Conservation (phyloP, 2,797 vertebrate species). For the Apodemus agrarius region DNA sequence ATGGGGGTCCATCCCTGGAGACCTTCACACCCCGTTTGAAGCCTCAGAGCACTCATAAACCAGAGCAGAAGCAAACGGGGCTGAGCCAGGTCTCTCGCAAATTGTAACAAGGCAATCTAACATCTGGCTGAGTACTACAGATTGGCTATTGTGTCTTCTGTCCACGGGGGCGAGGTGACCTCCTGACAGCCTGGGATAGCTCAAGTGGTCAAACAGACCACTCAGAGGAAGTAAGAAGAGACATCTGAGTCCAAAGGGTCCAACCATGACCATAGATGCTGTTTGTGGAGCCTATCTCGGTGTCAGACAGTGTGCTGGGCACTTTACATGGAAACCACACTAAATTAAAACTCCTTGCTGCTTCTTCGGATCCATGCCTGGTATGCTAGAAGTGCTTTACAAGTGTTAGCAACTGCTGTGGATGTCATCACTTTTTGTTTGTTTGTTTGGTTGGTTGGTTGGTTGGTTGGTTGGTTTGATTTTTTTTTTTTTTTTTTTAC, state of each 20-base stretch:
- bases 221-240: background rate
- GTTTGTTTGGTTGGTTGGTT: background rate
- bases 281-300: background rate
- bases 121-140: background rate
- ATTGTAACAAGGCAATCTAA: background rate
- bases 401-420: background rate
- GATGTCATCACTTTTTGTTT: background rate
- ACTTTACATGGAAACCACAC: background rate
- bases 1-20: background rate
- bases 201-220: background rate
- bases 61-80: background rate
- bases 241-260: background rate
- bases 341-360: conserved; percentile 23
- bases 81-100: background rate
- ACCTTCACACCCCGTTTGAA: background rate
- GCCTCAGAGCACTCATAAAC: background rate
- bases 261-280: background rate
- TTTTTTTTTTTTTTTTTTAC: background rate
- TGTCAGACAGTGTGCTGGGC: background rate
- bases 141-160: background rate
- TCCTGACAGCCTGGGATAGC: background rate
- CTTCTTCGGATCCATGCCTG: conserved; percentile 8
- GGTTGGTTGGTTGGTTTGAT: background rate
- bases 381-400: background rate
- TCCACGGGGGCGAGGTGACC: background rate